Evolutionary conservation across 2,113 vertebrate genomes (phyloP), one percentile per base, ranked within the genome.

Genomic region (Dipodomys ordii): DNA sequence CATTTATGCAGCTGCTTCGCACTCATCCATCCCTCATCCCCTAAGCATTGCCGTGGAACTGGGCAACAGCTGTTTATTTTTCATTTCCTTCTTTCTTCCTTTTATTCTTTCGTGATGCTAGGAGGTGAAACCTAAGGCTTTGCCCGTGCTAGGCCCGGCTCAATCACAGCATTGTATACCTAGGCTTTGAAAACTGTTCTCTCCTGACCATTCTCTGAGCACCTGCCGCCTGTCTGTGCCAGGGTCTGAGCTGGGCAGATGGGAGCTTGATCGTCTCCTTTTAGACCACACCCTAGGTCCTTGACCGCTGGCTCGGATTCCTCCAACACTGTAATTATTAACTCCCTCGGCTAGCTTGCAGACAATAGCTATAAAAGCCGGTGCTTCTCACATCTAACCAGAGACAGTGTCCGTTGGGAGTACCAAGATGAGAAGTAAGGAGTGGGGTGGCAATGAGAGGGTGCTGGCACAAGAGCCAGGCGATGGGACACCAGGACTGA

Each of bases 241-340:
- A 10, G 30, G 72, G 3, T 86, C 57, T 35, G 32, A 35, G 86
- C 12, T 8, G 28, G 44, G 60, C 27, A 44, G 22, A 27, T 30
- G 27, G 19, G 18, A 8, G 32, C 39, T 6, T 18, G 18, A 27
- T 84, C n/a, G 6, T 76, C 68, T 60, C 53, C 67, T 79, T 83
- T 86, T 28, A 35, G 22, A 28, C 30, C 28, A 23, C 6, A 32
- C 74, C 71, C 72, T 64, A 62, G 19, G 7, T 79, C 77, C 86
- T 85, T 89, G 92, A 20, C 44, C 72, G 28, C 6, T 44, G 65
- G 71, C 62, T 94, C 39, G 35, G 81, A 39, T 3, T 62, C 74
- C 65, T 83, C 65, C 1, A 35, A 49, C 0, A 1, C 7, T 92
- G 30, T 97, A 98, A 98, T 98, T 91, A 97, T 98, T 98, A 98